Evolutionary conservation across 1,140 invertebrate species (phyloP).

Genomic region (Diabrotica undecimpunctata): DNA sequence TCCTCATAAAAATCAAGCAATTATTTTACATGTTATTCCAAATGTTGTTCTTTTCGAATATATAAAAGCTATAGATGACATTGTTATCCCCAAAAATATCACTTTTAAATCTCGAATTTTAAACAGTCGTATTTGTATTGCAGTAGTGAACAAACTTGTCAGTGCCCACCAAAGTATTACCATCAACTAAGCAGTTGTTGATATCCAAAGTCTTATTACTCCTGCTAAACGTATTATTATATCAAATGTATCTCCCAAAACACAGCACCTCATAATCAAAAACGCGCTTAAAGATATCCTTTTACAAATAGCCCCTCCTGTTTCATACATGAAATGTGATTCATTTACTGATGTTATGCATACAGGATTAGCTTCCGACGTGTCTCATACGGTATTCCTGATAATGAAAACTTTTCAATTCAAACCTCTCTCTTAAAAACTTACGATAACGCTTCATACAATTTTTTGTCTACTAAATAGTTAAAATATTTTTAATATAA

Average conservation of each 20-base stretch:
- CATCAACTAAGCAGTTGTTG: neutral
- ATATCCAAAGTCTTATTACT: neutral
- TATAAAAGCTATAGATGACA: neutral
- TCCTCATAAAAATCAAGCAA: conserved; percentile 4
- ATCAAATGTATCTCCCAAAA: neutral
- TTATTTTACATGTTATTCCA: conserved; percentile 3
- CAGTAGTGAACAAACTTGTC: neutral
- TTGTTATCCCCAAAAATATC: conserved; percentile 10
- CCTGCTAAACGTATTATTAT: neutral
- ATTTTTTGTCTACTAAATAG: neutral
- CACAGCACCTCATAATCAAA: neutral
- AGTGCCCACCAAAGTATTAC: neutral
- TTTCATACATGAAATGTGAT: neutral
- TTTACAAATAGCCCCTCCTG: neutral
- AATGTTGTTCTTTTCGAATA: conserved; percentile 4
- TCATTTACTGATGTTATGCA: too few species aligned
- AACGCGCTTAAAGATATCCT: neutral
- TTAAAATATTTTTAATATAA: neutral
- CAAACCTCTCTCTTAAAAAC: too few species aligned
- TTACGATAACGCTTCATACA: neutral
- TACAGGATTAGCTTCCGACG: too few species aligned
- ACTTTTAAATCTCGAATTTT: conserved; percentile 7
- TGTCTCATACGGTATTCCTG: neutral
- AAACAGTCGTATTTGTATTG: conserved; percentile 10
- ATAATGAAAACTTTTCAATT: neutral